phyloP scores from a whole-genome alignment of 2,113 vertebrate genomes.

The Geothlypis trichas region DNA sequence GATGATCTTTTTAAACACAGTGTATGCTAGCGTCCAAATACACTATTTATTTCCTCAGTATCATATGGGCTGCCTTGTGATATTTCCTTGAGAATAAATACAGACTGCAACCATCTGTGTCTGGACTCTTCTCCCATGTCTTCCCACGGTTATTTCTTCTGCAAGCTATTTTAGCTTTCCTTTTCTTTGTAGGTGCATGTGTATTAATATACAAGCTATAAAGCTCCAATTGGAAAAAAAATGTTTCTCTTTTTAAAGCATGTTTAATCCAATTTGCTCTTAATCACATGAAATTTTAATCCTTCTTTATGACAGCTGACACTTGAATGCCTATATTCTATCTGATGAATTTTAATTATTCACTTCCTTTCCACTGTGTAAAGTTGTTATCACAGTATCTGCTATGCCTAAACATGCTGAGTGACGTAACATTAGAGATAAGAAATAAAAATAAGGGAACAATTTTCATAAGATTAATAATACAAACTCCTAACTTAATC shows the following conservation, averaged over 20 bases:
- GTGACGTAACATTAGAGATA: not conserved
- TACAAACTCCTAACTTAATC: not conserved
- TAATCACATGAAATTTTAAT: not conserved
- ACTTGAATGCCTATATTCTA: not conserved
- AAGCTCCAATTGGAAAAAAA: not conserved
- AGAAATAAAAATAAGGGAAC: not conserved
- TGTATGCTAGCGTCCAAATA: not conserved
- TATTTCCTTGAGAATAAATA: constrained; percentile 26
- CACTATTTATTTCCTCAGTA: not conserved
- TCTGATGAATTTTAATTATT: constrained; percentile 1
- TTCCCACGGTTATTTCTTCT: not conserved
- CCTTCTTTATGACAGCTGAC: not conserved
- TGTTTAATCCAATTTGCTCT: not conserved
- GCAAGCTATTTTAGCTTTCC: not conserved
- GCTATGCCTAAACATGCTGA: not conserved
- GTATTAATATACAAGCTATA: not conserved
- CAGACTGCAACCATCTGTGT: constrained; percentile 23
- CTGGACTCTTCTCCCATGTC: not conserved
- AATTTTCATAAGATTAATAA: not conserved
- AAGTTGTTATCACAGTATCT: not conserved
- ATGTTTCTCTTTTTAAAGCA: not conserved
- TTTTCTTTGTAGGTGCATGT: not conserved
- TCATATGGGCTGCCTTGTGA: constrained; percentile 5
- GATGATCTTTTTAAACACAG: constrained; percentile 8
- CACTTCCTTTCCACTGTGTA: not conserved